phyloP scores from a whole-genome alignment of 2,113 vertebrate genomes.

The Atrichornis clamosus region DNA sequence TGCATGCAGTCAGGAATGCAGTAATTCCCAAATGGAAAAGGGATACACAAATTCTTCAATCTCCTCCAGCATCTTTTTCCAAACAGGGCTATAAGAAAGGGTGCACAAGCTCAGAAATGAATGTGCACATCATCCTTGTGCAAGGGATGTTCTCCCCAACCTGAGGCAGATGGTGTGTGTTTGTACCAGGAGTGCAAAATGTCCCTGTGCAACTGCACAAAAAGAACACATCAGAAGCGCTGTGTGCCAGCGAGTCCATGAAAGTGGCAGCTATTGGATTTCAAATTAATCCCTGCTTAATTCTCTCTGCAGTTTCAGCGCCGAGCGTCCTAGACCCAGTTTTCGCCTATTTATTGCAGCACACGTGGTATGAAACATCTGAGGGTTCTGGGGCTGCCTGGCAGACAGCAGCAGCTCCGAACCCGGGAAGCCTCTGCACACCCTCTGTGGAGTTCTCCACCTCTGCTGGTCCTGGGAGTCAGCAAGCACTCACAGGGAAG shows the following conservation, averaged over 20 bases:
- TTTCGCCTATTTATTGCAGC: not conserved
- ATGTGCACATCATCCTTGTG: not conserved
- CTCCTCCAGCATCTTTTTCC: not conserved
- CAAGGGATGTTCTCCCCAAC: not conserved
- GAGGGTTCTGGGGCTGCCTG: not conserved
- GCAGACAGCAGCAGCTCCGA: not conserved
- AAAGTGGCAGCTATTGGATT: not conserved
- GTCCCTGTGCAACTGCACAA: not conserved
- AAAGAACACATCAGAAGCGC: not conserved
- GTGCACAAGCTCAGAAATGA: not conserved
- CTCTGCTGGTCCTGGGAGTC: not conserved
- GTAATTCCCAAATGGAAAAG: not conserved
- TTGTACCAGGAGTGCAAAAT: not conserved
- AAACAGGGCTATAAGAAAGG: not conserved
- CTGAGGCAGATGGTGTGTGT: not conserved
- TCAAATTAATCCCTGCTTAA: not conserved
- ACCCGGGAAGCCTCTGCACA: too few species aligned
- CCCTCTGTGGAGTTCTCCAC: not conserved
- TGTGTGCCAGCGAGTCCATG: not conserved
- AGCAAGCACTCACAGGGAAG: not conserved
- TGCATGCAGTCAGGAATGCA: not conserved
- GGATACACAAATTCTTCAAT: not conserved
- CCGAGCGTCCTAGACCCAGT: not conserved
- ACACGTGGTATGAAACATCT: rapidly evolving
- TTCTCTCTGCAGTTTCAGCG: not conserved